phyloP scores from a whole-genome alignment of 2,113 vertebrate species.

The Aldabrachelys gigantea region DNA sequence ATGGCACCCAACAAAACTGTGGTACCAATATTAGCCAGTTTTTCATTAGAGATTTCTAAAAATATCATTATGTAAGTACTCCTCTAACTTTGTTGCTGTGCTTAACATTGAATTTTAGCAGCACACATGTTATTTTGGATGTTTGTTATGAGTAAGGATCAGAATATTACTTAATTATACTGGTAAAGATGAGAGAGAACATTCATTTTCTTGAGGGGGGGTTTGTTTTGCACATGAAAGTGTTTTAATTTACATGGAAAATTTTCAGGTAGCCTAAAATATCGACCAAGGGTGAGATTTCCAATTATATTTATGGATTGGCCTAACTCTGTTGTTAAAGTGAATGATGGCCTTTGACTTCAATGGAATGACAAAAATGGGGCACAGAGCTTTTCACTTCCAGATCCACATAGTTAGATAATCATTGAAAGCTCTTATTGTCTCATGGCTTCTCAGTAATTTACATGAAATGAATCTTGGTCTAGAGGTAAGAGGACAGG shows the following conservation, averaged over 20 bases:
- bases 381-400: slow-evolving; percentile 42
- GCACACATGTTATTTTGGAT: background rate
- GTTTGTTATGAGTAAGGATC: slow-evolving; percentile 17
- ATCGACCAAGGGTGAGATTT: accelerated
- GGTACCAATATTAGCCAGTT: background rate
- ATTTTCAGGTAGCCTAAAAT: background rate
- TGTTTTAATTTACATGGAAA: too few species aligned
- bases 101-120: slow-evolving; percentile 1
- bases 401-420: slow-evolving; percentile 15
- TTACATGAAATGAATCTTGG: slow-evolving; percentile 41
- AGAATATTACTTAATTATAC: too few species aligned
- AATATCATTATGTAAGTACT: background rate
- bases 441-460: slow-evolving; percentile 43
- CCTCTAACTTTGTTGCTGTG: background rate
- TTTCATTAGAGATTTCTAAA: background rate
- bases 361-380: slow-evolving; percentile 21
- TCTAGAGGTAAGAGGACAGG: slow-evolving; percentile 51
- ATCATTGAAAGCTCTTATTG: slow-evolving; percentile 45
- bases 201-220: background rate
- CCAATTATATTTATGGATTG: background rate
- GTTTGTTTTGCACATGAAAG: background rate
- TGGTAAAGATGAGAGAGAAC: background rate
- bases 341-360: background rate
- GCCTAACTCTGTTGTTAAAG: background rate
- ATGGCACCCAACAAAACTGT: background rate